A percentile compares a stretch with the other conserved stretches of the same genome.
These are phyloP conservation scores for Eurytoma californica DNA, from an alignment of 2,888 invertebrate species.

Conservation along the genomic window DNA sequence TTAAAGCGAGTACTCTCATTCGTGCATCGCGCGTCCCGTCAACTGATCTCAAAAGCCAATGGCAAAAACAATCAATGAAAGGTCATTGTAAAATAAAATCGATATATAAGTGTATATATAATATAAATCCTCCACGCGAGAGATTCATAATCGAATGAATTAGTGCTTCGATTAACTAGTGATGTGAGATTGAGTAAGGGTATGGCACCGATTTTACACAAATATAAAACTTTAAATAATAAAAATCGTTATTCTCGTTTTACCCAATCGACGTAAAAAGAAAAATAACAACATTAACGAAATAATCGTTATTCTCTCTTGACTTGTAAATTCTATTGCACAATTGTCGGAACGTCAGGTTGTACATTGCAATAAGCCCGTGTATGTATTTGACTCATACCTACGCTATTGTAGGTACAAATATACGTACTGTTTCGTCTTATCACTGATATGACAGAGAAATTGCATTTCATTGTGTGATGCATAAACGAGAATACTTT, in stretches of 20 bases:
- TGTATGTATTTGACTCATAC: conserved; percentile 58
- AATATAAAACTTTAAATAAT: conserved; percentile 6
- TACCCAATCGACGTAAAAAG: conserved; percentile 6
- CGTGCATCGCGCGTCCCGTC: conserved; percentile 5
- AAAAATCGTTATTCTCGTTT: conserved; percentile 13
- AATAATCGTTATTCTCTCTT: conserved; percentile 17
- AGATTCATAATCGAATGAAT: conserved; percentile 15
- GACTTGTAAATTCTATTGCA: conserved; percentile 52
- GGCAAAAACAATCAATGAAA: neutral
- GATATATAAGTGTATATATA: neutral
- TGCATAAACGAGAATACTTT: conserved; percentile 55
- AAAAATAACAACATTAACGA: neutral
- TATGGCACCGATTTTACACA: conserved; percentile 37
- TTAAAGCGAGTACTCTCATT: conserved; percentile 39
- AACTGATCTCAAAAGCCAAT: conserved; percentile 5
- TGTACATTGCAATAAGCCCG: conserved; percentile 26
- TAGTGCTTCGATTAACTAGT: conserved; percentile 55
- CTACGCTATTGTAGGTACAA: conserved; percentile 56
- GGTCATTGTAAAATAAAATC: conserved; percentile 7
- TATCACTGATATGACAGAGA: conserved; percentile 19
- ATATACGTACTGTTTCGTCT: conserved; percentile 56
- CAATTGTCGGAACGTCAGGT: conserved; percentile 41
- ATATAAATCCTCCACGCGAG: conserved; percentile 19
- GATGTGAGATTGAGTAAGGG: conserved; percentile 43
- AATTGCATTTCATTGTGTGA: conserved; percentile 35